These are phyloP conservation scores for Micrasema longulum DNA, from an alignment of 1,140 invertebrate genomes.

Conservation along the genomic window DNA sequence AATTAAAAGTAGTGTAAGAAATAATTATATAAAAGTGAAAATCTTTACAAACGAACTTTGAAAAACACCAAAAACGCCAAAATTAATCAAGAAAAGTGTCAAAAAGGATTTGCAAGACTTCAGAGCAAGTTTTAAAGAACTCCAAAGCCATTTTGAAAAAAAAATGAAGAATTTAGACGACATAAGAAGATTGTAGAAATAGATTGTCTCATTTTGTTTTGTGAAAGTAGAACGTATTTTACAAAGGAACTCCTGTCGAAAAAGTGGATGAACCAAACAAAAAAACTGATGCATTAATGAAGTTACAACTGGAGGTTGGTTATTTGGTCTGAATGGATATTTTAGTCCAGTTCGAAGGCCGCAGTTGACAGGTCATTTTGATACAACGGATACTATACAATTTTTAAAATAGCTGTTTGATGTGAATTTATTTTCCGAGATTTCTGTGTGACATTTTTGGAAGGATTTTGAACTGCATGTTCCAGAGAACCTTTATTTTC, in stretches of 20 bases:
- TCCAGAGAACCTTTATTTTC: slow-evolving; percentile 30
- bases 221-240: not conserved
- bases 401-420: slow-evolving; percentile 40
- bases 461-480: slow-evolving; percentile 34
- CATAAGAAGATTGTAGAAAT: not conserved
- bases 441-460: slow-evolving; percentile 44
- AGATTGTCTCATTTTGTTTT: not conserved
- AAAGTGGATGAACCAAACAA: not conserved
- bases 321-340: not conserved
- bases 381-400: slow-evolving; percentile 12
- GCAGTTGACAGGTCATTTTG: not conserved
- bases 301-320: not conserved
- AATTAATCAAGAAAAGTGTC: slow-evolving; percentile 27
- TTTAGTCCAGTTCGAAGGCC: not conserved
- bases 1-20: not conserved
- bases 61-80: slow-evolving; percentile 39
- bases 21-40: slow-evolving; percentile 5
- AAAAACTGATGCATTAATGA: not conserved
- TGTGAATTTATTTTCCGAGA: slow-evolving; percentile 47
- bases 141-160: not conserved
- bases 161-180: not conserved
- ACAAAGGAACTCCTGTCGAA: not conserved
- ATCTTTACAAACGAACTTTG: slow-evolving; percentile 17
- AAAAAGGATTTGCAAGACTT: slow-evolving; percentile 2
- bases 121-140: not conserved